Evolutionary conservation across 2,113 vertebrate genomes (phyloP).

Genomic region (Connochaetes taurinus): DNA sequence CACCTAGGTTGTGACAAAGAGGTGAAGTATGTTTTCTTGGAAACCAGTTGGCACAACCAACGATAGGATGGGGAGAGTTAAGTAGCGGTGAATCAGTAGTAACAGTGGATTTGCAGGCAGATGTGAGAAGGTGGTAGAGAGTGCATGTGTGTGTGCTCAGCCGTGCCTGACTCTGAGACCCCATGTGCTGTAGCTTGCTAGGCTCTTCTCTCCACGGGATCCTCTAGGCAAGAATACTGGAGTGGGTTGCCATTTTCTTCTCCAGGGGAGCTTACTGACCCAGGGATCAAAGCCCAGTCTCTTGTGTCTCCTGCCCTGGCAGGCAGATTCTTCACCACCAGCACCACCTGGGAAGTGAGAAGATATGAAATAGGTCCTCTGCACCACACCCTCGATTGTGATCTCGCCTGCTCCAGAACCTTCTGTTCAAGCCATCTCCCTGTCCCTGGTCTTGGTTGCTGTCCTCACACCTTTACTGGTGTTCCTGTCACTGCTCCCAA

Average conservation of each 20-base stretch:
- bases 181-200: neutral
- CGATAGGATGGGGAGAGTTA: neutral
- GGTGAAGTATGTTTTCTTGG: neutral
- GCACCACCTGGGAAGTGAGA: neutral
- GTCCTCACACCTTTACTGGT: rapidly evolving
- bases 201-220: neutral
- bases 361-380: neutral
- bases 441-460: neutral
- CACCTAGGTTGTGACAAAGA: neutral
- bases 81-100: too few relatives aligned
- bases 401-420: neutral
- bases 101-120: neutral
- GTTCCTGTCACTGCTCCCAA: neutral
- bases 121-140: rapidly evolving
- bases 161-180: neutral
- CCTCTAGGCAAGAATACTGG: neutral
- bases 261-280: neutral
- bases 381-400: neutral
- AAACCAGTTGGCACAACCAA: neutral
- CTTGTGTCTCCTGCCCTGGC: neutral
- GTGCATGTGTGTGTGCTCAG: rapidly evolving
- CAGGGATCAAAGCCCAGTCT: neutral
- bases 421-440: neutral
- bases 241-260: neutral
- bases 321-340: neutral